phyloP scores from a whole-genome alignment of 2,888 invertebrate genomes.

The Ectropis crepuscularia region DNA sequence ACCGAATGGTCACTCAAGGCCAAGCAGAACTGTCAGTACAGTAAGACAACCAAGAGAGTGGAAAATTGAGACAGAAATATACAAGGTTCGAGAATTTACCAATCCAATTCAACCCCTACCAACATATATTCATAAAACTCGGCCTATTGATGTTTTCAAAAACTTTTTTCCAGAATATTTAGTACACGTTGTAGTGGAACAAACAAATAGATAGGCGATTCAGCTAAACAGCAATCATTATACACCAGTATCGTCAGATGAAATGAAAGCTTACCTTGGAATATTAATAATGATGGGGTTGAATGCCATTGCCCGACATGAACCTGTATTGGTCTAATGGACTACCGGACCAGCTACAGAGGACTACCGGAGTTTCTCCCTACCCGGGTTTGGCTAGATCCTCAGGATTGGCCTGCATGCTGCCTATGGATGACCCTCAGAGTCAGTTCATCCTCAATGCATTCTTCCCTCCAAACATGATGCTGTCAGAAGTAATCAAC shows the following conservation, averaged over 20 bases:
- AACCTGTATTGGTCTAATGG: conserved; percentile 43
- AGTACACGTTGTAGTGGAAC: conserved; percentile 36
- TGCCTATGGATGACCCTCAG: too few species aligned
- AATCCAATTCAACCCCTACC: conserved; percentile 33
- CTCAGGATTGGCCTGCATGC: too few species aligned
- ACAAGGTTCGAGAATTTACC: conserved; percentile 36
- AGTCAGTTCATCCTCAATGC: too few species aligned
- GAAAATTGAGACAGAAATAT: conserved; percentile 35
- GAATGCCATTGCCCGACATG: conserved; percentile 42
- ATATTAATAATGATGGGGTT: conserved; percentile 44
- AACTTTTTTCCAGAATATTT: conserved; percentile 40
- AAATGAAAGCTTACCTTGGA: conserved; percentile 40
- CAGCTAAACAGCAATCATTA: conserved; percentile 33
- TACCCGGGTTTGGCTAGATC: too few species aligned
- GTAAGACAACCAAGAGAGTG: conserved; percentile 34
- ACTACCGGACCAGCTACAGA: too few species aligned
- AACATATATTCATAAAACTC: conserved; percentile 39
- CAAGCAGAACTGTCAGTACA: conserved; percentile 32
- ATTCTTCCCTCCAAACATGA: too few species aligned
- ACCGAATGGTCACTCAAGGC: conserved; percentile 28
- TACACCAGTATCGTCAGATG: conserved; percentile 22
- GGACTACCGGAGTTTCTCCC: too few species aligned
- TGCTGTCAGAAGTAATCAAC: too few species aligned
- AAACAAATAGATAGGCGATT: conserved; percentile 42
- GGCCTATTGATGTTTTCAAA: conserved; percentile 35